A percentile compares a stretch with the other conserved stretches of the same genome.
Conservation (phyloP, 1,140 invertebrate species). For the Eumaeus atala region DNA sequence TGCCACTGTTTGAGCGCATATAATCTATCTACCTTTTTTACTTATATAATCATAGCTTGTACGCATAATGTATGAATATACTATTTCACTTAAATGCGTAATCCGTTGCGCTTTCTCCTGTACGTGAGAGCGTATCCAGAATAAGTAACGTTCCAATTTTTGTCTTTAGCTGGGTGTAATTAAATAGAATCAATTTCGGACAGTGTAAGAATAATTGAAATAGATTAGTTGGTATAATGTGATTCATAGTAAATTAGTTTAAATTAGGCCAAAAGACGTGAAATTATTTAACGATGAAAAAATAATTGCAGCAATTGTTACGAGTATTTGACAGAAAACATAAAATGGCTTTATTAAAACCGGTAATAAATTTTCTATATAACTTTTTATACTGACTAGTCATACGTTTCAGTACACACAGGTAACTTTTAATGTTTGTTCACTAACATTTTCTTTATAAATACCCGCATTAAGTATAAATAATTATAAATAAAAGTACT, state of each 20-base stretch:
- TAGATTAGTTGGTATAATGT: too few relatives aligned
- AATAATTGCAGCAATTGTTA: slow-evolving; percentile 2
- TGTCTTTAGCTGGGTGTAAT: too few relatives aligned
- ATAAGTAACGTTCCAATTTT: too few relatives aligned
- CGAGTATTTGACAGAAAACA: neutral
- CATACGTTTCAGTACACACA: neutral
- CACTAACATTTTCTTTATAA: neutral
- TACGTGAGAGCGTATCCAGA: too few relatives aligned
- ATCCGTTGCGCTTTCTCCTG: too few relatives aligned
- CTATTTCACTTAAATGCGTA: too few relatives aligned
- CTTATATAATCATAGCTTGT: too few relatives aligned
- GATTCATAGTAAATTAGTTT: slow-evolving; percentile 8
- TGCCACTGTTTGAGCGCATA: too few relatives aligned
- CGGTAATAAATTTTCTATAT: neutral
- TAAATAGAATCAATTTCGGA: too few relatives aligned
- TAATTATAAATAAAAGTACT: neutral
- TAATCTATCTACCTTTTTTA: too few relatives aligned
- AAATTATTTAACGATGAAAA: slow-evolving; percentile 2
- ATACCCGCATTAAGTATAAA: neutral
- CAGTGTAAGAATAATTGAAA: too few relatives aligned
- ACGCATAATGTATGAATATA: too few relatives aligned
- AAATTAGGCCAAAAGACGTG: neutral
- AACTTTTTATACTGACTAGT: neutral
- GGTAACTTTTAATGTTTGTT: neutral
- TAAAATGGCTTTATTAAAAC: neutral